Evolutionary conservation across 1,140 invertebrate genomes (phyloP).

Genomic region (Drosophila kohkoa): DNA sequence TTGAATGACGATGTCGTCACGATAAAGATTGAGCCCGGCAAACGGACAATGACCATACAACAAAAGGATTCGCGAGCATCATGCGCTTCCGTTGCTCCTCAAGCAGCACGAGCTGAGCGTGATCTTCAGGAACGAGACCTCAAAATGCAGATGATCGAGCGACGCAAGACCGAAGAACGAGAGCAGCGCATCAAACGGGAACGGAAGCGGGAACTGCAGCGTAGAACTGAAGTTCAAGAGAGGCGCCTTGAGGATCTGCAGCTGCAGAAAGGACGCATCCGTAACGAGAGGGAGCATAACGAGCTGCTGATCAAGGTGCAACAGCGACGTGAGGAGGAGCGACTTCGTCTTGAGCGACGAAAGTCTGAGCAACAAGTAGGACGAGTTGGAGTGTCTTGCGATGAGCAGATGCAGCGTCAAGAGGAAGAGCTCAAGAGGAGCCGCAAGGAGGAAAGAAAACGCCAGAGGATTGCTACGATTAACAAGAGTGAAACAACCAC

Average conservation of each 20-base stretch:
- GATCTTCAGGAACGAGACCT: not conserved
- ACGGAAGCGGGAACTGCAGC: not conserved
- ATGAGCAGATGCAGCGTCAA: not conserved
- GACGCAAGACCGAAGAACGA: not conserved
- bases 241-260: not conserved
- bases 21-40: not conserved
- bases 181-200: conserved; percentile 1
- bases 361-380: not conserved
- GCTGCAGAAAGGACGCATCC: not conserved
- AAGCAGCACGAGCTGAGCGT: not conserved
- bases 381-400: not conserved
- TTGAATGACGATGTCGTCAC: not conserved
- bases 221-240: not conserved
- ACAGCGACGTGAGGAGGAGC: conserved; percentile 32
- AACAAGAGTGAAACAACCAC: too few relatives aligned
- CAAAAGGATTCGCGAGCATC: not conserved
- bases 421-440: not conserved
- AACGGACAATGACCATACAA: not conserved
- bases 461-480: too few relatives aligned
- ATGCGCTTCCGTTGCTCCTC: not conserved
- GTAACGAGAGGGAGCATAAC: not conserved
- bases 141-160: conserved; percentile 6
- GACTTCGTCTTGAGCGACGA: not conserved
- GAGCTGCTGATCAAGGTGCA: conserved; percentile 18
- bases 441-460: too few relatives aligned